Base-by-base conservation (phyloP, 2,797 vertebrate species). In the Triplophysa bombifrons region DNA sequence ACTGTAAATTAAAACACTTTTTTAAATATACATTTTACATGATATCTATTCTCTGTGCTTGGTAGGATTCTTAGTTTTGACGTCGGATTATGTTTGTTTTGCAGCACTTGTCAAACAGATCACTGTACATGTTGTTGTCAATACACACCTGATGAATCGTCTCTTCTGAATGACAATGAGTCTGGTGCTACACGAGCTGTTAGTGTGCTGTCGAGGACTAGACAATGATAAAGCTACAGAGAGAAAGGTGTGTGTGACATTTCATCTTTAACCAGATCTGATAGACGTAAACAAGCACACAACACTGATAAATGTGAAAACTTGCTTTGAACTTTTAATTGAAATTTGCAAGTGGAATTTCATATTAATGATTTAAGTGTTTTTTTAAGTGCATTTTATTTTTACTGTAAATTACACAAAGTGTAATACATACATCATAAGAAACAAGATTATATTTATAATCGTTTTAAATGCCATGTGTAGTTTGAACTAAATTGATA, bases 151-250 rank as follows among this genome's bases (percentile, higher is more conserved):
- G 55, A 69, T 51, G 55, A 19, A 6, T 51, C 20, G 17, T 7
- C 34, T 1, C 20, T 9, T 58, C 56, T 75, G 72, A 73, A 66
- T 27, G 11, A 91, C 58, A 13, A 99, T 98, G 98, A 99, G 93
- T 89, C 90, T 98, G 77, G 91, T 61, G 30, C 92, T 99, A 44
- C 92, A 96, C 0, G 93, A 98, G 30, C 92, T 99, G 22, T 89
- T 97, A 67, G 68, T 92, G 78, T 99, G 97, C 91, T 99, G 98
- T 89, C 95, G 91, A 69, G 96, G 96, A 3, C 91, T 99, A 76
- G 96, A 96, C 77, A 95, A 93, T 92, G 96, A 99, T 80, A 98
- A 93, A 88, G 93, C 93, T 66, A 95, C 91, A 58, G 97, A 98
- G 86, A 94, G 98, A 90, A 97, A 94, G 96, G 98, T 99, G 87